These are phyloP conservation scores for Epiperipatus broadwayi DNA, from an alignment of 2,888 invertebrate species.

Conservation along the genomic window DNA sequence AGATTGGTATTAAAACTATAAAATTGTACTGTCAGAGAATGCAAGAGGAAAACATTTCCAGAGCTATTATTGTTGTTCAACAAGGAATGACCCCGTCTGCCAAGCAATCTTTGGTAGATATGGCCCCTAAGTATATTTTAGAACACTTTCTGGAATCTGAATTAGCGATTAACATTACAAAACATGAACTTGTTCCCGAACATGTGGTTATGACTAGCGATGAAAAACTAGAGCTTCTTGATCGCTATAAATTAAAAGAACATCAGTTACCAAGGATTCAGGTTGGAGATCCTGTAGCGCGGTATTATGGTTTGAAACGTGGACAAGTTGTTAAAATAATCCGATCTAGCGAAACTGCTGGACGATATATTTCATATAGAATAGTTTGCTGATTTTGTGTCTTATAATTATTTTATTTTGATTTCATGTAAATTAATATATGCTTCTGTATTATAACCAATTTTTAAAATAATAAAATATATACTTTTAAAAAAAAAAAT, in stretches of 20 bases:
- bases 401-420: no score
- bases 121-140: constrained; percentile 35
- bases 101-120: constrained; percentile 31
- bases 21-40: constrained; percentile 35
- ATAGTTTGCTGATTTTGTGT: constrained; percentile 21
- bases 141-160: constrained; percentile 35
- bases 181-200: constrained; percentile 35
- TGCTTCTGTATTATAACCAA: no score
- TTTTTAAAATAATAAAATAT: no score
- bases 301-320: constrained; percentile 38
- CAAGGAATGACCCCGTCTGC: constrained; percentile 35
- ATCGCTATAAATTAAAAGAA: constrained; percentile 37
- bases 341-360: constrained; percentile 34
- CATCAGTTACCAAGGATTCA: constrained; percentile 39
- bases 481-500: no score
- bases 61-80: constrained; percentile 35
- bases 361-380: constrained; percentile 34
- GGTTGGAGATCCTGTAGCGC: constrained; percentile 37
- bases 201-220: constrained; percentile 36
- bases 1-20: constrained; percentile 35
- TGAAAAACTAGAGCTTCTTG: constrained; percentile 34
- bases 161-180: constrained; percentile 33
- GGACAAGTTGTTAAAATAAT: constrained; percentile 37
- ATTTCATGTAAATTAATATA: no score
- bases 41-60: constrained; percentile 34